Evolutionary conservation across 1,140 invertebrate species (phyloP).

Genomic region (Habropoda laboriosa): DNA sequence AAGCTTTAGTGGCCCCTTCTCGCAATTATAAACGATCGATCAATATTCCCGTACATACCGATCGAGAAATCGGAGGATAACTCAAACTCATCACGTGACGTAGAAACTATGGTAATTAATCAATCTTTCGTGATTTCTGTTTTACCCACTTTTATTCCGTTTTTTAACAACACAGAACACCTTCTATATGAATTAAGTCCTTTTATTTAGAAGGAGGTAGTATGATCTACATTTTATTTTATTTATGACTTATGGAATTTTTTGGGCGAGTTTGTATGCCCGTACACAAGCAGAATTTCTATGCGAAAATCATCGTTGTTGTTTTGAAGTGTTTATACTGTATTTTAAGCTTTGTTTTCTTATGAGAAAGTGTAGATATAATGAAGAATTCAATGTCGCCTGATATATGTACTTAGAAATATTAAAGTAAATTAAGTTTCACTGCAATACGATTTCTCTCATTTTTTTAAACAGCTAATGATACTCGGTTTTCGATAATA

Average conservation of each 20-base stretch:
- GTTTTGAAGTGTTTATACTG: too few relatives aligned
- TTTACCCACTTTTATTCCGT: background rate
- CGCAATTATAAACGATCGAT: background rate
- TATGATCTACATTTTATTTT: background rate
- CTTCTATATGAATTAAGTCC: background rate
- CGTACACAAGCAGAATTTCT: background rate
- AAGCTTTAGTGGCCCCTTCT: background rate
- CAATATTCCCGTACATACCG: background rate
- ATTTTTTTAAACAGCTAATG: background rate
- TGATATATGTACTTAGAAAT: background rate
- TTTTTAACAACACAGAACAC: background rate
- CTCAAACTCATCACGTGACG: background rate
- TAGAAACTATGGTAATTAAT: conserved; percentile 5
- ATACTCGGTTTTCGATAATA: conserved; percentile 26
- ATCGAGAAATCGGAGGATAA: background rate
- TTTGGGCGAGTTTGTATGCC: background rate
- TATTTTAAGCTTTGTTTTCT: too few relatives aligned
- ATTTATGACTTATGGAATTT: background rate
- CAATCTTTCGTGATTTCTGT: background rate
- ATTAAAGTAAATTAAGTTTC: too few relatives aligned
- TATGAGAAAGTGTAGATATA: background rate
- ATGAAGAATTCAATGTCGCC: background rate
- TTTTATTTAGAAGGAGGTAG: background rate
- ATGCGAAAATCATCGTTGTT: background rate
- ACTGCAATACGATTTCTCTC: background rate